Evolutionary conservation across 2,888 invertebrate species (phyloP).

Genomic region (Leucoma salicis): DNA sequence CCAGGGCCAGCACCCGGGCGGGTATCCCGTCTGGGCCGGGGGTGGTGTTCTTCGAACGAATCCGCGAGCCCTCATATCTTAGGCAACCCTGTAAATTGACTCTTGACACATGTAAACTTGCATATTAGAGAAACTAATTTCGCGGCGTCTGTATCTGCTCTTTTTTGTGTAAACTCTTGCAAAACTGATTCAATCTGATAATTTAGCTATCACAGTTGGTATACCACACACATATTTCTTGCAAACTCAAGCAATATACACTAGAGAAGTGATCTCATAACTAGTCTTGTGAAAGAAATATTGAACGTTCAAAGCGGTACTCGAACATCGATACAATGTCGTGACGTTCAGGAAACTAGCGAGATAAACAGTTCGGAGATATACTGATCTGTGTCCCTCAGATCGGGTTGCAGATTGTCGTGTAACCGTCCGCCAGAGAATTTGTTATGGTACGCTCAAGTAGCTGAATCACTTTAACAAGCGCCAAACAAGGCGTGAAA

Average conservation of each 20-base stretch:
- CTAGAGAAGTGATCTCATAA: constrained; percentile 16
- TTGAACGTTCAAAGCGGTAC: constrained; percentile 20
- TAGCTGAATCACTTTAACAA: constrained; percentile 46
- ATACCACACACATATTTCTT: no score
- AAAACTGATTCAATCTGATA: constrained; percentile 15
- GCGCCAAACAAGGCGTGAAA: constrained; percentile 44
- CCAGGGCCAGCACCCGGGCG: no score
- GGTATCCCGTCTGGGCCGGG: no score
- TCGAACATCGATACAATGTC: constrained; percentile 28
- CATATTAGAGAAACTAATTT: no score
- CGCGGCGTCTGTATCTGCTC: no score
- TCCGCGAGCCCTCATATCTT: no score
- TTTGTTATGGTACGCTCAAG: constrained; percentile 50
- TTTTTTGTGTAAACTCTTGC: constrained; percentile 5
- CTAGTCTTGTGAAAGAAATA: constrained; percentile 23
- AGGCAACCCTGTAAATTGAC: no score
- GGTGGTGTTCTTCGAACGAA: no score
- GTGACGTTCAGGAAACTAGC: constrained; percentile 28
- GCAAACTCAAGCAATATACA: no score
- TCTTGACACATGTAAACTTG: no score
- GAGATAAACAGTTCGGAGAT: constrained; percentile 28
- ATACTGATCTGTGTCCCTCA: constrained; percentile 28
- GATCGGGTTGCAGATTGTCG: constrained; percentile 56
- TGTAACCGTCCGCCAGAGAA: constrained; percentile 50
- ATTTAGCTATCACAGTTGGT: no score